These are phyloP conservation scores for Chelonia mydas DNA, from an alignment of 2,797 vertebrate genomes.

Conservation along the genomic window DNA sequence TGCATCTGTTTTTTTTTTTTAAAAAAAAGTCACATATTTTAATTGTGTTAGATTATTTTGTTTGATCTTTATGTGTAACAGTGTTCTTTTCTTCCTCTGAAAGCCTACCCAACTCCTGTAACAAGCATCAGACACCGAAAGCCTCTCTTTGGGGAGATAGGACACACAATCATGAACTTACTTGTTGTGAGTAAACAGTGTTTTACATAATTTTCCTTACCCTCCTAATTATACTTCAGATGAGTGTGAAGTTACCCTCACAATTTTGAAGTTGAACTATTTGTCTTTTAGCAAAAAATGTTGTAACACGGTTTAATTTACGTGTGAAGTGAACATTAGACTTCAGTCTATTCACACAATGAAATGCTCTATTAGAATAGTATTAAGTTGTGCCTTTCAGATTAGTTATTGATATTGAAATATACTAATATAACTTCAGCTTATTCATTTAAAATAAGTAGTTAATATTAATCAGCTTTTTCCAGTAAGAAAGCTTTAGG, in stretches of 20 bases:
- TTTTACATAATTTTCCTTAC: conserved; percentile 4
- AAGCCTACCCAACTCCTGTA: conserved; percentile 89
- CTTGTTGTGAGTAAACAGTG: conserved; percentile 89
- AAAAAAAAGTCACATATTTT: background rate
- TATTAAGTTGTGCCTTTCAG: too few species aligned
- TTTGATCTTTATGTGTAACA: background rate
- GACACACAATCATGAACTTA: conserved; percentile 95
- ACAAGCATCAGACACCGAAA: conserved; percentile 89
- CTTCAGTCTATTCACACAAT: background rate
- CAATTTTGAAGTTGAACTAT: background rate
- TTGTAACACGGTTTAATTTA: background rate
- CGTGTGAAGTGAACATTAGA: background rate
- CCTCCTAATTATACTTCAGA: background rate
- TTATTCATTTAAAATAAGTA: background rate
- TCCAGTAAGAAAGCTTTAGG: background rate
- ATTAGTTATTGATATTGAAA: too few species aligned
- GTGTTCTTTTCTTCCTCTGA: background rate
- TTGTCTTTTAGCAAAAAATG: background rate
- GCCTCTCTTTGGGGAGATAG: conserved; percentile 92
- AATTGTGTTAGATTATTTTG: background rate
- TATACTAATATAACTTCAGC: background rate
- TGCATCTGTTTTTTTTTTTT: background rate
- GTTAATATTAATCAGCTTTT: background rate
- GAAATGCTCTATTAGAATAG: background rate
- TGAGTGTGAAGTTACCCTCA: background rate